Conservation (phyloP, 2,113 vertebrate genomes). For the Podocnemis expansa region DNA sequence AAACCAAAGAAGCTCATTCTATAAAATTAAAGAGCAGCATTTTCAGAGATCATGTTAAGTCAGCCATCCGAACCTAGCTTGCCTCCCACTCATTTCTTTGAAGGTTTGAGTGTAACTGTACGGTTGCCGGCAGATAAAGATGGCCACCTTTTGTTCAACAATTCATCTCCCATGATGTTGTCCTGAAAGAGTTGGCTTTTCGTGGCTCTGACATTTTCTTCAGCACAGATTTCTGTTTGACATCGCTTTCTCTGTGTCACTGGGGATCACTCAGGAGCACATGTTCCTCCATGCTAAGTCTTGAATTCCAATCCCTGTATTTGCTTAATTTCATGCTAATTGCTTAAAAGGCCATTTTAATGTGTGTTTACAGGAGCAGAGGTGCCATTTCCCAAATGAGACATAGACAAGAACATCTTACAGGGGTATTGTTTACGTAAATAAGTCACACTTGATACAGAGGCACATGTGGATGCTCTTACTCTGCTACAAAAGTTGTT, state of each 20-base stretch:
- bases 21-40: conserved; percentile 29
- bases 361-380: neutral
- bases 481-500: neutral
- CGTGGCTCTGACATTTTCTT: conserved; percentile 61
- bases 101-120: neutral
- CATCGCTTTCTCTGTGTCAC: conserved; percentile 24
- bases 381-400: neutral
- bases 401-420: conserved; percentile 2
- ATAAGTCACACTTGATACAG: neutral
- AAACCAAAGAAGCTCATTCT: conserved; percentile 38
- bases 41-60: conserved; percentile 42
- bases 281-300: conserved; percentile 50
- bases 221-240: conserved; percentile 44
- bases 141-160: conserved; percentile 40
- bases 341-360: neutral
- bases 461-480: neutral
- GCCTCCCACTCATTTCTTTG: neutral
- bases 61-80: neutral
- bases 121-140: conserved; percentile 57
- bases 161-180: conserved; percentile 58
- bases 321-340: conserved; percentile 16
- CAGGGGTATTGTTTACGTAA: neutral
- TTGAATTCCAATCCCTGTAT: neutral
- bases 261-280: neutral
- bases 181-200: conserved; percentile 54